Evolutionary conservation across 2,113 vertebrate genomes (phyloP).

Genomic region (Mohoua ochrocephala): DNA sequence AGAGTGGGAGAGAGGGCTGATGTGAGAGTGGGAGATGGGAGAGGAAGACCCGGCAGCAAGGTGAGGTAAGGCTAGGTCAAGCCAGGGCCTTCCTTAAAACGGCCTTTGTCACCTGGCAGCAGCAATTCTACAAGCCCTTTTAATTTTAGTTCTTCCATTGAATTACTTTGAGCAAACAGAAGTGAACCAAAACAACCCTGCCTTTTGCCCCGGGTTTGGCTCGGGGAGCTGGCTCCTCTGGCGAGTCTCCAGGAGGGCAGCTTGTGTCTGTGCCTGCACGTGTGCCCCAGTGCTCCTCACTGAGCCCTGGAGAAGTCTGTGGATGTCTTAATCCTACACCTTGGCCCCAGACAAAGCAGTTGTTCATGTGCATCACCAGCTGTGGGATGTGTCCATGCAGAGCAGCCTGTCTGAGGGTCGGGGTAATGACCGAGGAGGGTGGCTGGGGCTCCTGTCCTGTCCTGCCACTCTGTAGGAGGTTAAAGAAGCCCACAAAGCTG

Average conservation of each 20-base stretch:
- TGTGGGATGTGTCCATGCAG: accelerated
- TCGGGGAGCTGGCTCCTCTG: background rate
- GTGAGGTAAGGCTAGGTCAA: background rate
- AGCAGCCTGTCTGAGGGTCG: background rate
- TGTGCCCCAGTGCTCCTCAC: background rate
- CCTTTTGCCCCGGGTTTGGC: background rate
- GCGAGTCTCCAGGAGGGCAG: accelerated
- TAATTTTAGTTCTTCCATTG: background rate
- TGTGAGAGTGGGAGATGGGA: background rate
- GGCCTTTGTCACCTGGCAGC: constrained; percentile 19
- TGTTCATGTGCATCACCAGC: background rate
- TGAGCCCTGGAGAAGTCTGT: background rate
- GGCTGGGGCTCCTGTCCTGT: background rate
- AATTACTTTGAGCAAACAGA: constrained; percentile 17
- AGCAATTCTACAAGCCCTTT: background rate
- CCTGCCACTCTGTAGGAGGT: accelerated
- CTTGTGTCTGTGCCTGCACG: background rate
- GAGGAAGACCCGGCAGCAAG: background rate
- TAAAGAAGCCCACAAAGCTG: background rate
- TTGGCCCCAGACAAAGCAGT: background rate
- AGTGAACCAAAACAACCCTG: background rate
- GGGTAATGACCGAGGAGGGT: background rate
- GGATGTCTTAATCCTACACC: background rate
- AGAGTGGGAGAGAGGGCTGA: background rate
- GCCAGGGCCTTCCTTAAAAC: background rate